Percentiles rank a stretch among this genome's conserved stretches.
Conservation (phyloP, 2,113 vertebrate species). For the Shinisaurus crocodilurus region DNA sequence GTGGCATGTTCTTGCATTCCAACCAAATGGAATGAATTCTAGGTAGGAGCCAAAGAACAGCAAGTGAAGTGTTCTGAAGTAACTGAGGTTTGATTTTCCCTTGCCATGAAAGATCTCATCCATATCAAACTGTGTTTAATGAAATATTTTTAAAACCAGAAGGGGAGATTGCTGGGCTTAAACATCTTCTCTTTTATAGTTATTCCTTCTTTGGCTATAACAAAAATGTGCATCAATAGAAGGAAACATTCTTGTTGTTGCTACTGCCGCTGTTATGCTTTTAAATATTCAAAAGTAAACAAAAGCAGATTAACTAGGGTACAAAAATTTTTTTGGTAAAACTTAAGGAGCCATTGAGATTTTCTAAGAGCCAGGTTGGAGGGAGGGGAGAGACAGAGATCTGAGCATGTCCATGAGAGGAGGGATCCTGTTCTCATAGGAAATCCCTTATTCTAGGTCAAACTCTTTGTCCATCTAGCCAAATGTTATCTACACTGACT, state of each 20-base stretch:
- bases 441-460: neutral
- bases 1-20: neutral
- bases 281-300: neutral
- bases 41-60: slow-evolving; percentile 1
- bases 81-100: neutral
- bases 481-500: neutral
- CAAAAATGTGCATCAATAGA: neutral
- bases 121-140: neutral
- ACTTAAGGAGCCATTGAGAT: neutral
- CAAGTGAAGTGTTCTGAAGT: slow-evolving; percentile 15
- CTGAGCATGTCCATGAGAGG: neutral
- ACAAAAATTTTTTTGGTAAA: neutral
- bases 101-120: slow-evolving; percentile 18
- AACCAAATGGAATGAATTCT: slow-evolving; percentile 4
- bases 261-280: neutral
- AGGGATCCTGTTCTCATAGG: neutral
- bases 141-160: neutral
- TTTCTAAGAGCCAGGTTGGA: neutral
- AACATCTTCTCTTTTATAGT: neutral
- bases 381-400: neutral
- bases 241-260: neutral
- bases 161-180: neutral
- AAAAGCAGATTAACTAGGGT: neutral
- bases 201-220: neutral
- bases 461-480: neutral